Evolutionary conservation across 2,113 vertebrate genomes (phyloP), one percentile per base, ranked within the genome.

Genomic region (Tragelaphus strepsiceros): DNA sequence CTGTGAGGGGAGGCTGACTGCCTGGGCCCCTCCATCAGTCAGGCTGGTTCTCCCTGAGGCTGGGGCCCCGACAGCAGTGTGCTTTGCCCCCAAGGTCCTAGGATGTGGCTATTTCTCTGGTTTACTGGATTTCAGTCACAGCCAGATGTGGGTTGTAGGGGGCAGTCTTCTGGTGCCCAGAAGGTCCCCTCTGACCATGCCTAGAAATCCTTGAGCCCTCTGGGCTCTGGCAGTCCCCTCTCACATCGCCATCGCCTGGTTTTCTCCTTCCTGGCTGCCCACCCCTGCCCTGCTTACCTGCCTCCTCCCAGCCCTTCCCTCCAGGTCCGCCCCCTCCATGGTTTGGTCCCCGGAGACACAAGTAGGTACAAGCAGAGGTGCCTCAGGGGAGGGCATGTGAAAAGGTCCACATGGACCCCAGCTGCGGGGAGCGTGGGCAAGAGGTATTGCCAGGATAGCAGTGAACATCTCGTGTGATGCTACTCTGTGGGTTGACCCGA

Each of bases 271-370:
- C 62, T 24, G n/a, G 56, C 28, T 17, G 30, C 17, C 28, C 7
- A 30, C 46, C 15, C 7, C 16, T 0, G 51, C 15, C 61, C 5
- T 51, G 4, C 28, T 32, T 51, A 10, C 77, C 17, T 58, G 22
- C 30, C 24, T 59, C n/a, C 43, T 83, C 87, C 3, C 21, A 30
- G 51, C 21, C 13, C 2, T 8, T 13, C 12, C 10, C 30, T 61
- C 53, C n/a, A 39, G 3, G 4, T n/a, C 78, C 0, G 5, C 19
- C 51, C 5, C 28, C 32, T 17, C 28, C 14, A 1, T 0, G 1
- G 28, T 43, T 51, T 16, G 32, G 88, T 67, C 58, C 51, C 74
- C 53, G 24, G 16, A 51, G 78, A 61, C n/a, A 22, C 24, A 32
- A 26, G 58, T 43, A 7, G 16, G 28, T 71, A 11, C 39, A 32